Evolutionary conservation across 2,888 invertebrate genomes (phyloP).

Genomic region (Ochropleura plecta): DNA sequence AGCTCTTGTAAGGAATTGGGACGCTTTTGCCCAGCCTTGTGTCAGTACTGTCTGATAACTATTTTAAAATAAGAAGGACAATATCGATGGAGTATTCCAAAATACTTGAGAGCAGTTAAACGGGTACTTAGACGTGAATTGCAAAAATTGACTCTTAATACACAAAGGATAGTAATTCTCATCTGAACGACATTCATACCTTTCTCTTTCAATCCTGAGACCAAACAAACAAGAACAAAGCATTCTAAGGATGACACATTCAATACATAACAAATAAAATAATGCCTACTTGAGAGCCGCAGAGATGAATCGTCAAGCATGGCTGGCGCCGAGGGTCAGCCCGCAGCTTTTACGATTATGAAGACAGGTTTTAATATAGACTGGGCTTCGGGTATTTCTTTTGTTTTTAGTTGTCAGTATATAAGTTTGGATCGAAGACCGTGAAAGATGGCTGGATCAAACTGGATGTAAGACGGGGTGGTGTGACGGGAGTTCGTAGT

Average conservation of each 20-base stretch:
- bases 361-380: slow-evolving; percentile 47
- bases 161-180: background rate
- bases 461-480: background rate
- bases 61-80: background rate
- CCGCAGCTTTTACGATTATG: slow-evolving; percentile 54
- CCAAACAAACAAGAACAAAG: slow-evolving; percentile 40
- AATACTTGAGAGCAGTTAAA: background rate
- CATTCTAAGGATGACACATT: slow-evolving; percentile 40
- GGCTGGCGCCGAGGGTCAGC: slow-evolving; percentile 57
- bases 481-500: background rate
- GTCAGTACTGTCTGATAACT: background rate
- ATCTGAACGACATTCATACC: background rate
- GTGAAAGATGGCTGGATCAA: background rate
- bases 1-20: too few relatives aligned
- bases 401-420: slow-evolving; percentile 18
- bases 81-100: background rate
- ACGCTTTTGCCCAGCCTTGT: too few relatives aligned
- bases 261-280: slow-evolving; percentile 28
- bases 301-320: slow-evolving; percentile 50
- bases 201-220: slow-evolving; percentile 5
- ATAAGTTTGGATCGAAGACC: background rate
- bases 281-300: slow-evolving; percentile 28
- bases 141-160: background rate
- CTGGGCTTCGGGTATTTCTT: background rate
- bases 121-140: too few relatives aligned